These are phyloP conservation scores for Elgonia sp. DNA, from an alignment of 2,888 invertebrate genomes.

Conservation along the genomic window DNA sequence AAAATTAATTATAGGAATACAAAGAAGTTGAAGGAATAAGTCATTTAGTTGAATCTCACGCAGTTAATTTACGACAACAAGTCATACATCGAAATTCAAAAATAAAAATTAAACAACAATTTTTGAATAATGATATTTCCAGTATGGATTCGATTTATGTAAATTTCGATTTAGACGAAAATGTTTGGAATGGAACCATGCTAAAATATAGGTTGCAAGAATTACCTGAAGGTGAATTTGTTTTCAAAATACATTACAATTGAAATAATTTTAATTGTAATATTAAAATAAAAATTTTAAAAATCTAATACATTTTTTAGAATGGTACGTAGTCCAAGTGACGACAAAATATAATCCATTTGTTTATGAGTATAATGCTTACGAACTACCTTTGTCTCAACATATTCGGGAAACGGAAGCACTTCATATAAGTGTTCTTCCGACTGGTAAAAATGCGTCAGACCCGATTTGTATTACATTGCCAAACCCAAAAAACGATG, in stretches of 20 bases:
- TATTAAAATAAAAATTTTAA: not conserved
- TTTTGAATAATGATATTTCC: constrained; percentile 19
- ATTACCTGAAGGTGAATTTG: constrained; percentile 82
- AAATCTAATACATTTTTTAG: constrained; percentile 75
- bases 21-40: constrained; percentile 82
- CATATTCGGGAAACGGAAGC: constrained; percentile 79
- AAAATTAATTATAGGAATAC: constrained; percentile 71
- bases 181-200: constrained; percentile 71
- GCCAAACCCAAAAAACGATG: constrained; percentile 80
- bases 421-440: constrained; percentile 83
- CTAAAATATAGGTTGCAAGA: constrained; percentile 79
- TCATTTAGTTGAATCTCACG: constrained; percentile 84
- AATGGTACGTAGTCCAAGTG: constrained; percentile 85
- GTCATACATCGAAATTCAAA: constrained; percentile 82
- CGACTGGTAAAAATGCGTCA: constrained; percentile 81
- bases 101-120: constrained; percentile 77
- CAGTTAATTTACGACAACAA: constrained; percentile 83
- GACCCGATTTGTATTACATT: constrained; percentile 84
- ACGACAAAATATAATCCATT: constrained; percentile 81
- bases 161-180: constrained; percentile 76
- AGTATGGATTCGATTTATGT: constrained; percentile 80
- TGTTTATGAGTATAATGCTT: constrained; percentile 56
- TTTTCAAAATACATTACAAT: not conserved
- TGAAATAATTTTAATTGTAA: not conserved
- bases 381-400: constrained; percentile 63